Base-by-base conservation (phyloP, 30 jellyfish, hydroid and myxozoan species). In the Turritopsis dohrnii region DNA sequence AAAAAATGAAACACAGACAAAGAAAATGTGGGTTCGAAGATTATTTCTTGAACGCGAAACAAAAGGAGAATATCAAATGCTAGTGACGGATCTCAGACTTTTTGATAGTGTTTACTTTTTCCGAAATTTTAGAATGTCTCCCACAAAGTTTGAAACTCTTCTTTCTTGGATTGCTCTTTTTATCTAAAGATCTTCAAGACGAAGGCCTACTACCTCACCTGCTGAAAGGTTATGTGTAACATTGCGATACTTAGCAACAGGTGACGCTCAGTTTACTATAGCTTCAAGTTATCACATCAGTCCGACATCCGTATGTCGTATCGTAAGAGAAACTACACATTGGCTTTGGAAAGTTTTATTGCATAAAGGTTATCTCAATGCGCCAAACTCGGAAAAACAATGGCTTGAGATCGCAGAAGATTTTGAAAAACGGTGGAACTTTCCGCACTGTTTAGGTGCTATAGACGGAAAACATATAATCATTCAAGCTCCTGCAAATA, bases 401-500 rank as follows among this genome's bases (percentile, higher is more conserved):
- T 21, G 29, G 72, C 18, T 3, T 3, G 13, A 41, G 5, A 41
- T 41, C 13, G 60, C 60, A 16, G n/a, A n/a, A n/a, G n/a, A n/a
- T n/a, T 30, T 74, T 72, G 31, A 72, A 9, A 21, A 29, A 17
- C 66, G 28, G 75, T 73, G 85, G 86, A 84, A 73, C 53, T 72
- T 75, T 65, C 86, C 88, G 20, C 81, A 84, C 28, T 80, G 53
- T 29, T 54, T 52, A 28, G 88, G 90, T 7, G 90, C 85, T 24
- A 72, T 84, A 24, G 85, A 84, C 28, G 81, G 88, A 23, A 75
- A 26, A 77, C 79, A 84, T 75, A 69, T 84, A 52, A 72, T 75
- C 79, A 84, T 84, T 4, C 90, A 84, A 41, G 80, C 84, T 74
- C 88, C 90, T 66, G 83, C 74, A 4, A 74, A 53, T 52, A 76